Percentiles rank a stretch among this genome's conserved stretches.
phyloP scores from a whole-genome alignment of 1,140 invertebrate genomes.

The Chionoecetes opilio region DNA sequence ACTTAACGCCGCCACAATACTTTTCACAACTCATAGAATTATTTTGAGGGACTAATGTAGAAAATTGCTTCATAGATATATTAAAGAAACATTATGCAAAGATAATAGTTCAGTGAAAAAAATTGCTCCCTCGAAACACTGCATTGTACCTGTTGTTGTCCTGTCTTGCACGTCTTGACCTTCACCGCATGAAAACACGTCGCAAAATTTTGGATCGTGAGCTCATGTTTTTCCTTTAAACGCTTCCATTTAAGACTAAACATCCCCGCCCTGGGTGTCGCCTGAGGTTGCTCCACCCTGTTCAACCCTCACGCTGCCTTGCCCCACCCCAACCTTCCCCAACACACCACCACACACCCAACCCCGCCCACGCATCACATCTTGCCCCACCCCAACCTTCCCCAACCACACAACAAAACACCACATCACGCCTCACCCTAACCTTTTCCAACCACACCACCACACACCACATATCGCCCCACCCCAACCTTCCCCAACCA shows the following conservation, averaged over 20 bases:
- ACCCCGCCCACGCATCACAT: neutral
- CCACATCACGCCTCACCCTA: neutral
- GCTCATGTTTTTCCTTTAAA: neutral
- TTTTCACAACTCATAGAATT: neutral
- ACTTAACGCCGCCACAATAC: neutral
- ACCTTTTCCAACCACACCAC: no score
- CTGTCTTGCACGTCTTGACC: neutral
- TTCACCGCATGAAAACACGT: neutral
- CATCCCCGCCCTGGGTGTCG: neutral
- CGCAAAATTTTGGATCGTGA: neutral
- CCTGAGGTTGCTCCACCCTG: neutral
- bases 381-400: no score
- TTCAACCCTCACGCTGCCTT: neutral
- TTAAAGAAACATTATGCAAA: no score
- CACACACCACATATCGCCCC: no score
- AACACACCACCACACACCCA: neutral
- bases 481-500: no score
- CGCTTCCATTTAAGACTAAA: slow-evolving; percentile 19
- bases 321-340: neutral
- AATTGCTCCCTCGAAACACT: no score
- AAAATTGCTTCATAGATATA: neutral
- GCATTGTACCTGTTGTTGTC: neutral
- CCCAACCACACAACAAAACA: neutral
- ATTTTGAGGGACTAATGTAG: neutral
- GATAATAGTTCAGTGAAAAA: no score